These are phyloP conservation scores for Equus quagga DNA, from an alignment of 2,113 vertebrate genomes.

Conservation along the genomic window DNA sequence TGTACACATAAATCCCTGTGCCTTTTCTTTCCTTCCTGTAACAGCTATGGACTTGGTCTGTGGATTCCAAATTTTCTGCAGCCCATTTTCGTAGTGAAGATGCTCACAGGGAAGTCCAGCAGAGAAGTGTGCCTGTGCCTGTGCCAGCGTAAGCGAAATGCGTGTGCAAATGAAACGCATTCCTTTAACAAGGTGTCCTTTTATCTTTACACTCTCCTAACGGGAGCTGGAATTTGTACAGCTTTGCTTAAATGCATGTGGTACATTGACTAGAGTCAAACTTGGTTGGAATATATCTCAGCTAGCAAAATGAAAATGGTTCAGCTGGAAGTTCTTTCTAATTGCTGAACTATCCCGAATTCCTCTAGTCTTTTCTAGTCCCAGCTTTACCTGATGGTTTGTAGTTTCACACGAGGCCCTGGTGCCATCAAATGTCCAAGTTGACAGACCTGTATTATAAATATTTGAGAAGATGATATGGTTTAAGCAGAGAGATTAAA, in stretches of 20 bases:
- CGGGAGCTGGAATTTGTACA: neutral
- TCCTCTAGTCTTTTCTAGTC: neutral
- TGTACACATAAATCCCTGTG: neutral
- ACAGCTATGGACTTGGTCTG: neutral
- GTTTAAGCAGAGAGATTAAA: conserved; percentile 77
- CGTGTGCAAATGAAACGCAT: neutral
- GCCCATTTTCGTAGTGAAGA: neutral
- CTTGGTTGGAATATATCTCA: conserved; percentile 68
- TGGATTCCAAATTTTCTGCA: neutral
- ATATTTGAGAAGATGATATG: conserved; percentile 73
- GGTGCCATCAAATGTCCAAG: conserved; percentile 70
- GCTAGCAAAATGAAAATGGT: conserved; percentile 59
- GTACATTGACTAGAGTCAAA: neutral
- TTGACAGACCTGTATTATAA: conserved; percentile 71
- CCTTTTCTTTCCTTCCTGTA: neutral
- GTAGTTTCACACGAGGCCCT: conserved; percentile 68
- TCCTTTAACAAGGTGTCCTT: neutral
- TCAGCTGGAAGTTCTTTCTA: conserved; percentile 65
- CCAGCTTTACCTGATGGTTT: conserved; percentile 68
- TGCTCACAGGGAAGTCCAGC: neutral
- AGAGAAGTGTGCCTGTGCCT: neutral
- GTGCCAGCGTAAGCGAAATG: neutral
- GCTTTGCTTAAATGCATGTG: neutral
- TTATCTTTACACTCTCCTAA: neutral
- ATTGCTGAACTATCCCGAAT: conserved; percentile 68